phyloP scores from a whole-genome alignment of 2,888 invertebrate genomes.

The Heliconius charithonia region DNA sequence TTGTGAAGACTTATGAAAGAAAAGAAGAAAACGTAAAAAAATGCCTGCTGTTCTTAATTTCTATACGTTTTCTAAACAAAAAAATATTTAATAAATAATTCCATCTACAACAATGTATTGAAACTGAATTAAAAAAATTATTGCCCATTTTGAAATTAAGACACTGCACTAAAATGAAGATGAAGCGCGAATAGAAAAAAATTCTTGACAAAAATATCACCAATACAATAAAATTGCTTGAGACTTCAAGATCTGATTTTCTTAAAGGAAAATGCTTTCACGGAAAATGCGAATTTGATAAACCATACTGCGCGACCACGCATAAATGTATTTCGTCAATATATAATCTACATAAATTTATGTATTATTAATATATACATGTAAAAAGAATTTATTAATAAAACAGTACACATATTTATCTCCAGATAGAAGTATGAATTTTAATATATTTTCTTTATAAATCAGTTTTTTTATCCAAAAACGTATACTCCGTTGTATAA shows the following conservation, averaged over 20 bases:
- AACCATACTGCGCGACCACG: not conserved
- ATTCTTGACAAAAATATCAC: not conserved
- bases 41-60: too few relatives aligned
- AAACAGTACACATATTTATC: not conserved
- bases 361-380: not conserved
- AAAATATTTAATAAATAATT: not conserved
- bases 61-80: too few relatives aligned
- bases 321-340: slow-evolving; percentile 3
- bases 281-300: not conserved
- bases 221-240: not conserved
- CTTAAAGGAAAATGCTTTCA: not conserved
- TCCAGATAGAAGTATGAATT: too few relatives aligned
- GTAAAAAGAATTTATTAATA: not conserved
- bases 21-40: too few relatives aligned
- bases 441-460: not conserved
- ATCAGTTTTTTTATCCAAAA: not conserved
- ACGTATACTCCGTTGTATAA: too few relatives aligned
- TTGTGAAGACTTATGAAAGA: too few relatives aligned
- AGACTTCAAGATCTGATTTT: slow-evolving; percentile 12
- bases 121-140: not conserved
- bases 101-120: not conserved
- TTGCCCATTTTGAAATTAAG: not conserved
- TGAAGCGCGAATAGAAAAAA: not conserved
- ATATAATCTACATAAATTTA: not conserved
- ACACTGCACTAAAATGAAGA: not conserved